Percentiles rank a stretch among this genome's conserved stretches.
Evolutionary conservation across 2,113 vertebrate genomes (phyloP).

Genomic region (Petrocephalus zakoni): DNA sequence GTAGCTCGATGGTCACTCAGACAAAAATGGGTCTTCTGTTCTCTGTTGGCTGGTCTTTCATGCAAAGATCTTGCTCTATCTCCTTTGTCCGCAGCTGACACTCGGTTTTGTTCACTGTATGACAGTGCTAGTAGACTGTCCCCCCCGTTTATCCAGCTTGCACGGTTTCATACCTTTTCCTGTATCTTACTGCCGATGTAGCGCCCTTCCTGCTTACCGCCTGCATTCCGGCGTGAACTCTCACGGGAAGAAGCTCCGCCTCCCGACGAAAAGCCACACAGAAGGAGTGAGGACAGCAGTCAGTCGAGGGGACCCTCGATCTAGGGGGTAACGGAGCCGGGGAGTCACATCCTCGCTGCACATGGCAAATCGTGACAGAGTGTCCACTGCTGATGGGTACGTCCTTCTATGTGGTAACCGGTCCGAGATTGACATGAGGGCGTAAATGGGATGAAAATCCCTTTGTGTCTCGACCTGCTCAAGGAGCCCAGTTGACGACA

Average conservation of each 20-base stretch:
- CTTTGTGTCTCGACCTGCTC: neutral
- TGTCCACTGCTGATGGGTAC: neutral
- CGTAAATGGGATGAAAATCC: neutral
- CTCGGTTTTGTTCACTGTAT: slow-evolving; percentile 66
- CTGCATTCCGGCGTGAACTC: slow-evolving; percentile 57
- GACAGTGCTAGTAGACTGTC: slow-evolving; percentile 71
- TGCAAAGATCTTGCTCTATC: slow-evolving; percentile 41
- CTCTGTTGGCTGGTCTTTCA: slow-evolving; percentile 41
- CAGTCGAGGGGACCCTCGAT: neutral
- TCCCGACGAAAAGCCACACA: neutral
- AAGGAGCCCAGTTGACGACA: neutral
- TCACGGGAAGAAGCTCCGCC: slow-evolving; percentile 39
- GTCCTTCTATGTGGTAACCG: neutral
- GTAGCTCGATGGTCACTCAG: neutral
- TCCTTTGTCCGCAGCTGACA: slow-evolving; percentile 48
- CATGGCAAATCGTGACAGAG: neutral
- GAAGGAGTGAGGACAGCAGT: neutral
- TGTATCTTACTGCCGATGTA: slow-evolving; percentile 63
- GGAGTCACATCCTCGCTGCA: neutral
- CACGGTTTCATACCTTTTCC: slow-evolving; percentile 67
- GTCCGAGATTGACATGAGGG: neutral
- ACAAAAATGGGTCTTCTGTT: slow-evolving; percentile 26
- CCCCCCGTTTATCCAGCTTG: slow-evolving; percentile 63
- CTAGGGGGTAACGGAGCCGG: neutral
- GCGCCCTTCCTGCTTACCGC: slow-evolving; percentile 73